Evolutionary conservation across 1,140 invertebrate genomes (phyloP).

Genomic region (Helicoverpa armigera): DNA sequence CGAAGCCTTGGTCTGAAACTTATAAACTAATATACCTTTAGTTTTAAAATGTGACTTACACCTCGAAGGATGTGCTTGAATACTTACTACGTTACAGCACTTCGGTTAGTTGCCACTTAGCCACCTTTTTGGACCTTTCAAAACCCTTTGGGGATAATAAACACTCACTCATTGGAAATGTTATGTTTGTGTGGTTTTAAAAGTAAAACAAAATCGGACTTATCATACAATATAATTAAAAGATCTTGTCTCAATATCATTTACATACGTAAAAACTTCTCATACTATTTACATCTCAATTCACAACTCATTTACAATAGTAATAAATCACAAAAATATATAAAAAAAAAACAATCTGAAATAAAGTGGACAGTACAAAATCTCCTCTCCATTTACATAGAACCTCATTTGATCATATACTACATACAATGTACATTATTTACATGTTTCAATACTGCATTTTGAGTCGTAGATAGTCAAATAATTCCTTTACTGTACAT

Average conservation of each 20-base stretch:
- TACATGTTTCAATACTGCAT: slow-evolving; percentile 59
- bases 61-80: no score
- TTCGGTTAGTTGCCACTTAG: no score
- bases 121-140: no score
- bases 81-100: no score
- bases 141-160: no score
- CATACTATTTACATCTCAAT: slow-evolving; percentile 72
- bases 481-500: not conserved
- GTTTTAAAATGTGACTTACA: no score
- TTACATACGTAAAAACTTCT: slow-evolving; percentile 71
- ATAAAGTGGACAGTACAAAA: slow-evolving; percentile 68
- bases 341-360: slow-evolving; percentile 63
- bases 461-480: slow-evolving; percentile 23
- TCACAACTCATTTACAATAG: slow-evolving; percentile 73
- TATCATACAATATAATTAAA: slow-evolving; percentile 76
- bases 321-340: slow-evolving; percentile 66
- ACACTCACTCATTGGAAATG: no score
- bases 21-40: no score
- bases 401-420: slow-evolving; percentile 66
- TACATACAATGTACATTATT: slow-evolving; percentile 63
- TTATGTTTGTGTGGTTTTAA: not conserved
- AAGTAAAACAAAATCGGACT: slow-evolving; percentile 61
- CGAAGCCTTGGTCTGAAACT: no score
- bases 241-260: slow-evolving; percentile 80
- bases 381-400: slow-evolving; percentile 52